A percentile compares a stretch with the other conserved stretches of the same genome.
phyloP scores from a whole-genome alignment of 2,113 vertebrate genomes.

The Eurystomus gularis region DNA sequence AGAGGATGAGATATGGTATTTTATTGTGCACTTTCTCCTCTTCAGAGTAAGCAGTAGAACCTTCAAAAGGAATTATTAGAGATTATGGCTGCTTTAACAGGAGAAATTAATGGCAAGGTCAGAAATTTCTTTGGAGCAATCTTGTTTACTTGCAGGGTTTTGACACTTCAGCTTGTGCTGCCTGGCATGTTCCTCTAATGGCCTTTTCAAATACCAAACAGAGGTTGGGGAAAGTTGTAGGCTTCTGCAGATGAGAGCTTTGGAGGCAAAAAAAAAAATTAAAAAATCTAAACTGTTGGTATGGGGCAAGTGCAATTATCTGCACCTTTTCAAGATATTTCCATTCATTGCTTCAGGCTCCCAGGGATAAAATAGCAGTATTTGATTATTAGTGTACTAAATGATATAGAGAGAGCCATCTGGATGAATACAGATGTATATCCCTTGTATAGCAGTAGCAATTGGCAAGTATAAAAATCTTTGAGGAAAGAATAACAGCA shows the following conservation, averaged over 20 bases:
- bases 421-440: not conserved
- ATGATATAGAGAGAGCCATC: not conserved
- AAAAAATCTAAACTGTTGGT: not conserved
- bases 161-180: not conserved
- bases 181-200: not conserved
- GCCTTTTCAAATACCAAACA: not conserved
- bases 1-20: conserved; percentile 50
- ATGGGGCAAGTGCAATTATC: not conserved
- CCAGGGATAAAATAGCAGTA: not conserved
- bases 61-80: not conserved
- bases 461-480: not conserved
- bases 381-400: not conserved
- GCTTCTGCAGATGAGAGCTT: not conserved
- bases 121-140: conserved; percentile 1
- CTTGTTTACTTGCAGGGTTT: not conserved
- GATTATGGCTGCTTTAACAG: not conserved
- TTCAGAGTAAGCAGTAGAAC: not conserved
- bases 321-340: not conserved
- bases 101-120: not conserved
- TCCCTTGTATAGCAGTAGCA: not conserved
- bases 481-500: not conserved
- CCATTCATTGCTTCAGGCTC: not conserved
- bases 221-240: not conserved
- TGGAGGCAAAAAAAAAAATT: not conserved
- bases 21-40: not conserved